Conservation (phyloP, 1,140 invertebrate species). For the Papilio polyxenes region DNA sequence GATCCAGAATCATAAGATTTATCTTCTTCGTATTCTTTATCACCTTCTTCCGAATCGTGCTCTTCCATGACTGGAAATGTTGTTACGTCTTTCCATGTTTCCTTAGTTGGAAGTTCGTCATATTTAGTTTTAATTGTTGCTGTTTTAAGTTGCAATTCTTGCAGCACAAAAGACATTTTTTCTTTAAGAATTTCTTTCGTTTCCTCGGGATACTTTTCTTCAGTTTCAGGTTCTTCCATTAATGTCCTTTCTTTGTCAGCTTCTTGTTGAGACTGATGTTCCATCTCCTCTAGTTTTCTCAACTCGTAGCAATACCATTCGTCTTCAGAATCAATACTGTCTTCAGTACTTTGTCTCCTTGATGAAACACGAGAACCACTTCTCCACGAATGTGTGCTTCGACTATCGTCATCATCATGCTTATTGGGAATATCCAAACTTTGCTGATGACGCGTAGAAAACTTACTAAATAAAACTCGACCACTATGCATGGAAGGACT, state of each 20-base stretch:
- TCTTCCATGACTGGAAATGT: slow-evolving; percentile 72
- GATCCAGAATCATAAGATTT: slow-evolving; percentile 83
- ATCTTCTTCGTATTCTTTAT: slow-evolving; percentile 75
- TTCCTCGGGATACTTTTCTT: slow-evolving; percentile 75
- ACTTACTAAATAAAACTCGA: slow-evolving; percentile 81
- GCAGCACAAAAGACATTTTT: slow-evolving; percentile 88
- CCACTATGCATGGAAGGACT: slow-evolving; percentile 84
- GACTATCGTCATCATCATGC: slow-evolving; percentile 91
- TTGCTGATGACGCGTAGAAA: slow-evolving; percentile 86
- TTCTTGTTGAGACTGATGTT: slow-evolving; percentile 86
- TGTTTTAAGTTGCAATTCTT: slow-evolving; percentile 87
- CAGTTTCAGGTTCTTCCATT: slow-evolving; percentile 82
- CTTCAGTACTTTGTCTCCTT: slow-evolving; percentile 93
- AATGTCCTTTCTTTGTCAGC: slow-evolving; percentile 83
- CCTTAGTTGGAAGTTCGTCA: slow-evolving; percentile 71
- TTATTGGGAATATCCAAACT: slow-evolving; percentile 90
- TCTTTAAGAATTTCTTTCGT: slow-evolving; percentile 87
- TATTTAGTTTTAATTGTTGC: slow-evolving; percentile 73
- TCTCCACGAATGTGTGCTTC: slow-evolving; percentile 91
- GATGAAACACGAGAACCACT: slow-evolving; percentile 93
- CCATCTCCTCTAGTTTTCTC: slow-evolving; percentile 92
- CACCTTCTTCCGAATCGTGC: slow-evolving; percentile 53
- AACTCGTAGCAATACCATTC: slow-evolving; percentile 96
- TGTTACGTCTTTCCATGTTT: slow-evolving; percentile 77
- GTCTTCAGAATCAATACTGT: slow-evolving; percentile 95